phyloP scores from a whole-genome alignment of 2,888 invertebrate genomes.

The Xylota segnis region DNA sequence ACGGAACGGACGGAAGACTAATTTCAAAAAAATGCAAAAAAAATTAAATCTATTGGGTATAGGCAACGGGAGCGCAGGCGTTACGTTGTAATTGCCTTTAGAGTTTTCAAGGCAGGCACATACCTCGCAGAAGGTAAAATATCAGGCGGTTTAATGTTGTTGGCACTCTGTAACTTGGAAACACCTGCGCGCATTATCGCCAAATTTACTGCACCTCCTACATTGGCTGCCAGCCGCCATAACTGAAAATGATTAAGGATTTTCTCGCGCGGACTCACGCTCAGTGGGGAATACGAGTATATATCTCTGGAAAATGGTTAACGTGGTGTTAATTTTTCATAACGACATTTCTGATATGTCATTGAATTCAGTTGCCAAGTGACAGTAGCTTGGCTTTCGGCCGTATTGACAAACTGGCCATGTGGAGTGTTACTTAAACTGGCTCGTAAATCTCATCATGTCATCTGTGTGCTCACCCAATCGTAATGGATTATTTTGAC shows the following conservation, averaged over 20 bases:
- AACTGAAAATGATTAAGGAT: slow-evolving; percentile 69
- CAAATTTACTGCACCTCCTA: slow-evolving; percentile 70
- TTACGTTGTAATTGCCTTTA: slow-evolving; percentile 66
- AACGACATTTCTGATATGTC: slow-evolving; percentile 65
- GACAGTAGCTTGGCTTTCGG: slow-evolving; percentile 30
- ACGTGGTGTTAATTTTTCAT: slow-evolving; percentile 60
- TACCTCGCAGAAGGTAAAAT: slow-evolving; percentile 47
- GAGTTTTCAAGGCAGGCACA: slow-evolving; percentile 56
- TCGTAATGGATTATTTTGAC: background rate
- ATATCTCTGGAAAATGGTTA: slow-evolving; percentile 12
- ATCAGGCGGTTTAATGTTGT: slow-evolving; percentile 48
- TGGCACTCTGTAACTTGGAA: slow-evolving; percentile 59
- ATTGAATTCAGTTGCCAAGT: slow-evolving; percentile 39
- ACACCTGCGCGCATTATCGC: slow-evolving; percentile 73
- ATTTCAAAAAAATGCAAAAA: slow-evolving; percentile 5
- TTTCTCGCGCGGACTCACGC: slow-evolving; percentile 22
- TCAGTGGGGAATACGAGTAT: background rate
- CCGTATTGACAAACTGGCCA: slow-evolving; percentile 6
- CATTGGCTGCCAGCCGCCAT: slow-evolving; percentile 47
- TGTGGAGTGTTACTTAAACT: background rate
- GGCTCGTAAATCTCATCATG: slow-evolving; percentile 20
- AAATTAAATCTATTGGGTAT: slow-evolving; percentile 46
- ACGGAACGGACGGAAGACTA: slow-evolving; percentile 40
- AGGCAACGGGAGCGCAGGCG: slow-evolving; percentile 57
- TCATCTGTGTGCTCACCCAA: background rate